A percentile compares a stretch with the other conserved stretches of the same genome.
Evolutionary conservation across 35 echinoderm and acorn worm species (phyloP).

Genomic region (Diadema setosum): DNA sequence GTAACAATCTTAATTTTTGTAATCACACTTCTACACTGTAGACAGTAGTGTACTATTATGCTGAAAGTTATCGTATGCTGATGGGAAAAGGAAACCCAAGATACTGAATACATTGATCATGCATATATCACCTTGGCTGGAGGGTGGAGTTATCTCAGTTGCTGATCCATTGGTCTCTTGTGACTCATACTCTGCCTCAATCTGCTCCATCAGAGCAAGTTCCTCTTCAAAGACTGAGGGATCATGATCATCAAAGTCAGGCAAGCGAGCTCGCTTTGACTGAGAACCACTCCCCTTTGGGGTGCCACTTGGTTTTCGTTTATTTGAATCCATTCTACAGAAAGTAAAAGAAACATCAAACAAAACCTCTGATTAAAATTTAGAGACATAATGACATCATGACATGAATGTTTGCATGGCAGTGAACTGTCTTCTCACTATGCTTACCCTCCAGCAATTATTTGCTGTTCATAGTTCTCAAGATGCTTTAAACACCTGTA

Average conservation of each 20-base stretch:
- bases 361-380: neutral
- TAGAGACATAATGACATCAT: too few relatives aligned
- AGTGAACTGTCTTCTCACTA: too few relatives aligned
- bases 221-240: slow-evolving; percentile 89
- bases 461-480: too few relatives aligned
- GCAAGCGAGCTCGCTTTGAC: slow-evolving; percentile 20
- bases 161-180: neutral
- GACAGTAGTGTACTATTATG: too few relatives aligned
- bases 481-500: too few relatives aligned
- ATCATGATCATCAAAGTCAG: slow-evolving; percentile 68
- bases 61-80: too few relatives aligned
- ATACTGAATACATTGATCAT: too few relatives aligned
- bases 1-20: too few relatives aligned
- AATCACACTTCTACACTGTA: too few relatives aligned
- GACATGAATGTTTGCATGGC: too few relatives aligned
- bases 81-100: too few relatives aligned
- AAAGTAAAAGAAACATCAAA: neutral
- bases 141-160: neutral
- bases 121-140: neutral
- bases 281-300: slow-evolving; percentile 27
- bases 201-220: slow-evolving; percentile 57
- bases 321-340: neutral
- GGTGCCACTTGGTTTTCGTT: neutral
- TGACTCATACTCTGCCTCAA: slow-evolving; percentile 45
- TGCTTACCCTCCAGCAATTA: too few relatives aligned